These are phyloP conservation scores for Gortyna flavago DNA, from an alignment of 2,888 invertebrate genomes.

Conservation along the genomic window DNA sequence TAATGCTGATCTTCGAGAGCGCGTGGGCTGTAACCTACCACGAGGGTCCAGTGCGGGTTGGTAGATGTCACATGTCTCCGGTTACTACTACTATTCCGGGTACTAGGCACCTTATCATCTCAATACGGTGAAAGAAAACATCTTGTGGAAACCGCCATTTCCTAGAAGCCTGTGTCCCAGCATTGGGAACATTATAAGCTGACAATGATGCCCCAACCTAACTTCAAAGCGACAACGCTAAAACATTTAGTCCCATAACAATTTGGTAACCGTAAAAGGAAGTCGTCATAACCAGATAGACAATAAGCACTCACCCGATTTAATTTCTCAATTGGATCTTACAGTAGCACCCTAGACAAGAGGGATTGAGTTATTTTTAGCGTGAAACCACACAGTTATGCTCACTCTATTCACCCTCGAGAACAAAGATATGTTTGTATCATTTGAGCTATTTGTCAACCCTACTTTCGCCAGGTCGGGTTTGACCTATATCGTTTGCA, in stretches of 20 bases:
- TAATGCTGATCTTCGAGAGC: neutral
- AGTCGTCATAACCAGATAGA: slow-evolving; percentile 1
- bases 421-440: slow-evolving; percentile 5
- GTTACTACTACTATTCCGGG: no score
- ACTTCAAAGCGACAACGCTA: neutral
- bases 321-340: neutral
- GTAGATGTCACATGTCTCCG: no score
- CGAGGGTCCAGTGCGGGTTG: no score
- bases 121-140: no score
- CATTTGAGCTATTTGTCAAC: slow-evolving; percentile 40
- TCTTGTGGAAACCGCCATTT: no score
- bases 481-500: slow-evolving; percentile 59
- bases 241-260: neutral
- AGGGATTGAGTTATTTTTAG: slow-evolving; percentile 38
- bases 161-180: neutral
- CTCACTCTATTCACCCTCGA: neutral
- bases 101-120: no score
- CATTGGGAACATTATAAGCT: neutral
- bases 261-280: slow-evolving; percentile 5
- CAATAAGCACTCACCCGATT: neutral
- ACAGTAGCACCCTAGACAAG: neutral
- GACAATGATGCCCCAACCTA: neutral
- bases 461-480: slow-evolving; percentile 36
- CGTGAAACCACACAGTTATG: neutral
- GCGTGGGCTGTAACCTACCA: neutral